Base-by-base conservation (phyloP, 2,888 invertebrate species). In the Onchidella celtica region DNA sequence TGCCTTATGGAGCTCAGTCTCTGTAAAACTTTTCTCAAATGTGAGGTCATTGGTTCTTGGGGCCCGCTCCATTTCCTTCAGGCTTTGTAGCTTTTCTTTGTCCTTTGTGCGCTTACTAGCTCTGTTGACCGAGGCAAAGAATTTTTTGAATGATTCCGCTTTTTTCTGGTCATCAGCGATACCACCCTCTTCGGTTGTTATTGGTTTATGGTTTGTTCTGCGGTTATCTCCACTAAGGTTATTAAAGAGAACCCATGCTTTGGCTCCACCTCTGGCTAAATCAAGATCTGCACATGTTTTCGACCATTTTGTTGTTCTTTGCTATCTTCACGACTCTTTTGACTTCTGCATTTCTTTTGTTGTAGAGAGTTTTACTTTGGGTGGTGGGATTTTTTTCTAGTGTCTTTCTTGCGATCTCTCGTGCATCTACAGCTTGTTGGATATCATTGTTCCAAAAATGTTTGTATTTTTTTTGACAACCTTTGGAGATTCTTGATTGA, bases 101-200 rank as follows among this genome's bases (percentile, higher is more conserved):
- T 6, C 47, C 47, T 47, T n/a, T 14, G 61, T 61, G 4, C 9
- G 61, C n/a, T n/a, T n/a, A 24, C n/a, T n/a, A 14, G 61, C n/a
- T n/a, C 61, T 61, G 61, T 61, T 61, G 6, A 61, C 61, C 9
- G 61, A 61, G 61, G 61, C 61, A 27, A 61, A 61, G 27, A 14
- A 61, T 4, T n/a, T 9, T 9, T 61, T 61, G 4, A 61, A 61
- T 14, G 6, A 24, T 61, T 61, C 61, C 9, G 61, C 61, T 61
- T 61, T 61, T 27, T 61, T 61, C 61, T 24, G 61, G 61, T 61
- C 61, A 14, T 61, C 61, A 14, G 61, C n/a, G 61, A 61, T 61
- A 24, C 14, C n/a, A 24, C 61, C n/a, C 11, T 17, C 47, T 47
- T 6, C 17, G 6, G 17, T 6, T 11, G 6, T 11, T 11, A 47